Percentiles rank a stretch among this genome's conserved stretches.
These are phyloP conservation scores for Euphonia xanthogaster DNA, from an alignment of 2,797 vertebrate genomes.

Conservation along the genomic window DNA sequence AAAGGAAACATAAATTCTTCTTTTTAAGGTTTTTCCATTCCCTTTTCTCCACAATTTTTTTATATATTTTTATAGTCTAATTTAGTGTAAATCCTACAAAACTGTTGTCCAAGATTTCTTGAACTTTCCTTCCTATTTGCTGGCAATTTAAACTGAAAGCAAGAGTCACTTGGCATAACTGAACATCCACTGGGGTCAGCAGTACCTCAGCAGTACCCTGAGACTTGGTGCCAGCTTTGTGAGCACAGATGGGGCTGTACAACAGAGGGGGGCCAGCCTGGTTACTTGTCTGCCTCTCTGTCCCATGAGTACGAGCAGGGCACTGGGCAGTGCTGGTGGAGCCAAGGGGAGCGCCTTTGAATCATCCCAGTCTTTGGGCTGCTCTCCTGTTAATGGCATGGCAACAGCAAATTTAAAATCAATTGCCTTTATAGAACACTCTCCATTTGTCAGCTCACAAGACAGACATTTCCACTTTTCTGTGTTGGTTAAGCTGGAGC, in stretches of 20 bases:
- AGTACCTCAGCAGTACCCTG: background rate
- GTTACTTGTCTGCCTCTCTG: background rate
- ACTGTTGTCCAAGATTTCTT: background rate
- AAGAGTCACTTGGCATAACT: fast-evolving
- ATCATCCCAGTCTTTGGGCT: background rate
- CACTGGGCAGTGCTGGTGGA: background rate
- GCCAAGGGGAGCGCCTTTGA: background rate
- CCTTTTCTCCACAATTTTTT: background rate
- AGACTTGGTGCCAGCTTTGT: background rate
- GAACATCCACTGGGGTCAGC: background rate
- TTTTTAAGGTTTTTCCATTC: background rate
- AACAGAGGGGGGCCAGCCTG: fast-evolving
- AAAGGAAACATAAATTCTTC: background rate
- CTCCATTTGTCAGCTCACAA: background rate
- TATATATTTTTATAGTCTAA: background rate
- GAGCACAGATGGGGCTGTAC: background rate
- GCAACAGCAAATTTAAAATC: background rate
- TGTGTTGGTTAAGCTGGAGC: background rate
- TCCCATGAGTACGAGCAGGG: fast-evolving
- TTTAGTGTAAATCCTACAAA: background rate
- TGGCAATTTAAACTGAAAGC: background rate
- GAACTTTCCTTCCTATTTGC: background rate
- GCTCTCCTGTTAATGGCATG: background rate
- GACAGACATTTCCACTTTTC: background rate
- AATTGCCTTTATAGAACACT: background rate